Base-by-base conservation (phyloP, 2,888 invertebrate species). In the Himalopsyche tibetana region DNA sequence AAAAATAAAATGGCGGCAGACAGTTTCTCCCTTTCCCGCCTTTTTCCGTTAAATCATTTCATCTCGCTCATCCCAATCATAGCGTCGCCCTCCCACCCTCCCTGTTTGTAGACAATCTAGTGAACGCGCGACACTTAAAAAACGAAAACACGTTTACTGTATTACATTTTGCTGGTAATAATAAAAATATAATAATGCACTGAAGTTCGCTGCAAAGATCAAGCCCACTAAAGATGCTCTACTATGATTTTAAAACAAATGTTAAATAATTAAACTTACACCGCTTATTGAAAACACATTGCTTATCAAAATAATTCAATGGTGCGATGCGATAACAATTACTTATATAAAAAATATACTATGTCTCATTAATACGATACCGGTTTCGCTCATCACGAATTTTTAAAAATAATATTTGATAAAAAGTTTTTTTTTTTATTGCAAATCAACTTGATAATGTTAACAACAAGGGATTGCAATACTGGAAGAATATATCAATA, bases 1-100 rank as follows among this genome's bases (percentile, higher is more conserved):
- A 88, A 88, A 88, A 88, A 88, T 88, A 88, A 88, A 88, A 88
- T 88, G 88, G 88, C 88, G 88, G 87, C 86, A 88, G 88, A 88
- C 88, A 87, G 83, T 63, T 85, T 85, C 85, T 83, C 79, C 85
- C 82, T 85, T 86, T 69, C 56, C 84, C 87, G 51, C 82, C 45
- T 80, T 80, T 82, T 74, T 79, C 80, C 84, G 69, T 40, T 87
- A 87, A 87, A 88, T 87, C 88, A 84, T 84, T 85, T 84, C 85
- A 51, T 87, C 69, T 55, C 81, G 82, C 85, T 56, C 87, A 80
- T 85, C 85, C 86, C 80, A 79, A 42, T 87, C 88, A 84, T 84
- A 85, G 81, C 86, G 38, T 85, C 55, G 56, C 81, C 40, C 84
- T 42, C 51, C 82, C 80, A 81, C 19, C 85, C 69, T 85, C 86